Conservation (phyloP, 2,888 invertebrate genomes). For the Campaea margaritaria region DNA sequence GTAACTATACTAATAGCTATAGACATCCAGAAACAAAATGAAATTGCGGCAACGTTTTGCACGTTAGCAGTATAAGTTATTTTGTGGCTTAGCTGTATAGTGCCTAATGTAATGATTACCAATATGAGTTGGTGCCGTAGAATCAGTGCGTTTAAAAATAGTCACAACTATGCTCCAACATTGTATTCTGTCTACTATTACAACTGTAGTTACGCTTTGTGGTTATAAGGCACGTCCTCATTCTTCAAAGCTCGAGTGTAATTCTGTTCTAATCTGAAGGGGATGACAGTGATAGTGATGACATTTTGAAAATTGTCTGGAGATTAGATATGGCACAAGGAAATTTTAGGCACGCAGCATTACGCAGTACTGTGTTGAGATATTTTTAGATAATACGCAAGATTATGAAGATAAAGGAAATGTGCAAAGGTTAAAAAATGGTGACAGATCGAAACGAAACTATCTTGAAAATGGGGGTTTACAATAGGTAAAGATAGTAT, state of each 20-base stretch:
- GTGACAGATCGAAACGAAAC: background rate
- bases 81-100: background rate
- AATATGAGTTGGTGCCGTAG: slow-evolving; percentile 11
- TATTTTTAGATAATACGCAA: background rate
- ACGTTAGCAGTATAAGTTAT: too few species aligned
- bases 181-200: background rate
- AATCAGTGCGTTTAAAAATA: slow-evolving; percentile 22
- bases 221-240: background rate
- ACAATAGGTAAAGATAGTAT: background rate
- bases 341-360: background rate
- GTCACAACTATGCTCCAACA: slow-evolving; percentile 18
- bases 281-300: background rate
- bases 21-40: slow-evolving; percentile 47
- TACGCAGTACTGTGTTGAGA: background rate
- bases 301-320: background rate
- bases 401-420: background rate
- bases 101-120: slow-evolving; percentile 33
- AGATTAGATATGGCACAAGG: background rate
- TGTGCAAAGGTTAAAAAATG: background rate
- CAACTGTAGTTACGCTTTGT: background rate
- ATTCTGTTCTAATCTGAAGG: background rate
- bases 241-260: background rate
- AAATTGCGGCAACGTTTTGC: slow-evolving; percentile 41
- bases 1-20: background rate
- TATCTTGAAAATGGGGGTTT: background rate